Base-by-base conservation (phyloP, 2,888 invertebrate genomes). In the Odontocerum albicorne region DNA sequence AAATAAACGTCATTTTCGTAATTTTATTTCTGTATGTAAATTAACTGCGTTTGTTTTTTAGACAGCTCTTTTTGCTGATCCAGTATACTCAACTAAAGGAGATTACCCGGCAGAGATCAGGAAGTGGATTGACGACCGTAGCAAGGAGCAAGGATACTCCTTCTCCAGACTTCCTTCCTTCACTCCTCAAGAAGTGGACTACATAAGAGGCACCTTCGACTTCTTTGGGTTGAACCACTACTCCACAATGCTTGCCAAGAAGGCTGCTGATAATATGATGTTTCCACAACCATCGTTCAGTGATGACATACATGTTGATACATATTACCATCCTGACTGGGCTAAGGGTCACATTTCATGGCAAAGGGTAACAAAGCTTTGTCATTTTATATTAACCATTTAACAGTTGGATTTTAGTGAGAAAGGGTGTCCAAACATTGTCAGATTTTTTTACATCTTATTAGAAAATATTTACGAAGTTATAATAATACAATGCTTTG, bases 151-250 rank as follows among this genome's bases (percentile, higher is more conserved):
- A 68, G 83, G 82, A 3, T 81, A 76, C 42, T 62, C 66, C 0
- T 67, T 72, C 43, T 83, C 85, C 0, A 75, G 85, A 49, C 66
- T 87, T 17, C 84, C 84, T 1, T 68, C 70, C 62, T 81, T 86
- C 52, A 80, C 81, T 1, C 57, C 66, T 0, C 75, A 82, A 44
- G 86, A 87, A 75, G 74, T 86, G 2, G 68, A 75, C 35, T 74
- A 74, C 45, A 75, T 88, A n/a, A 74, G 71, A 10, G 83, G 77
- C 16, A 64, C 67, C 1, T 77, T 81, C 0, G 90, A 90, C 65
- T 87, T 84, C 68, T 80, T 88, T 56, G 88, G 86, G 4, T 67
- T 89, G 3, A 89, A 89, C 63, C 80, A 84, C 59, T 90, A 90
- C 66, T 79, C 82, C 0, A 71, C 80, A 4, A 66, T 65, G 54